Evolutionary conservation across 2,113 vertebrate genomes (phyloP).

Genomic region (Oryctolagus cuniculus): mOryCun1.1 NC_091437.1:51842501-51843000

Average conservation of each 20-base stretch:
- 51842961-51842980: conserved; percentile 9
- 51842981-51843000: background rate
- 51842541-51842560: background rate
- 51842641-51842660: background rate
- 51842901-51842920: background rate
- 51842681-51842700: background rate
- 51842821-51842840: background rate
- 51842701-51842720: background rate
- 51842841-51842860: conserved; percentile 12
- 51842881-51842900: background rate
- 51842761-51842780: conserved; percentile 21
- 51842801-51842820: background rate
- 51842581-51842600: background rate
- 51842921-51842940: background rate
- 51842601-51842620: background rate
- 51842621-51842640: background rate
- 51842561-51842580: background rate
- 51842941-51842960: background rate
- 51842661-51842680: no score
- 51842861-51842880: background rate
- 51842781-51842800: background rate
- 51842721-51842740: background rate
- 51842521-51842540: background rate
- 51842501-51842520: background rate
- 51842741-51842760: background rate